A percentile compares a stretch with the other conserved stretches of the same genome.
Conservation (phyloP, 1,140 invertebrate genomes). For the Drosophila albomicans region DNA sequence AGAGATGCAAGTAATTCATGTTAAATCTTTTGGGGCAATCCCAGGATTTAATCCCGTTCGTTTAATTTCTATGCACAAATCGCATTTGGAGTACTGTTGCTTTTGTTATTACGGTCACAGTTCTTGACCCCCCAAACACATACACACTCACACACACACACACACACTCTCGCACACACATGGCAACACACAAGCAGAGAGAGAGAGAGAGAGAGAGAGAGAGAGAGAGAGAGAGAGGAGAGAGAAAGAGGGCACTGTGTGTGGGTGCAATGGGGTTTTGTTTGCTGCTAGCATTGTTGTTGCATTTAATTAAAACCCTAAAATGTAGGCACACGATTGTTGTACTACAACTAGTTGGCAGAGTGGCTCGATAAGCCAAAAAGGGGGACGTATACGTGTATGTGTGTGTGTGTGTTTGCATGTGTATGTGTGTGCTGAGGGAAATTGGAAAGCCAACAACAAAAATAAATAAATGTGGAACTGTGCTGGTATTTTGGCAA, state of each 20-base stretch:
- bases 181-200: background rate
- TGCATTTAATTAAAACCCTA: constrained; percentile 79
- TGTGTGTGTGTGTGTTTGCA: background rate
- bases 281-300: constrained; percentile 62
- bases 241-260: background rate
- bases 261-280: constrained; percentile 49
- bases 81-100: constrained; percentile 41
- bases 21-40: constrained; percentile 55
- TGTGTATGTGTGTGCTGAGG: constrained; percentile 11
- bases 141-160: constrained; percentile 19
- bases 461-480: constrained; percentile 65
- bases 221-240: constrained; percentile 2
- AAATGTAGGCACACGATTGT: constrained; percentile 63
- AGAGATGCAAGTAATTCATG: constrained; percentile 31
- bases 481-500: constrained; percentile 62
- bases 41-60: constrained; percentile 74
- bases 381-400: background rate
- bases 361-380: constrained; percentile 32
- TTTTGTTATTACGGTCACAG: constrained; percentile 46
- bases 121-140: constrained; percentile 36
- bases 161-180: background rate
- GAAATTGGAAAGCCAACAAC: constrained; percentile 49
- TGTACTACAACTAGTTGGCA: constrained; percentile 45
- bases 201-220: background rate
- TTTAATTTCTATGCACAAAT: constrained; percentile 70